Evolutionary conservation across 2,888 invertebrate genomes (phyloP), one percentile per base, ranked within the genome.

Genomic region (Eumacrocentrus americanus): DNA sequence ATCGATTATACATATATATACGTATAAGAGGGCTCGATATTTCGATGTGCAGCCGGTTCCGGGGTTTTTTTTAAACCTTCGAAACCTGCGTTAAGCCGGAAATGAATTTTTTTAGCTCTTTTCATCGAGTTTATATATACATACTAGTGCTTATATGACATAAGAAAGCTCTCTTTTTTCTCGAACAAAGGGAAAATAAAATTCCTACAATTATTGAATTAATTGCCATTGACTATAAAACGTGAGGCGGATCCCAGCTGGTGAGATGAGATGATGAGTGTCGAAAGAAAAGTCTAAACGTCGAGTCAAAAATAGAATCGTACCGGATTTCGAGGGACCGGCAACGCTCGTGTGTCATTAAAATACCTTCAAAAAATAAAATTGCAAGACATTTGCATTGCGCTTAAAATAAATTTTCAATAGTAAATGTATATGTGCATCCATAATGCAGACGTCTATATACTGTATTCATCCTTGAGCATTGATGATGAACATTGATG

Each of bases 241-340:
- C 22, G 14, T 40, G 23, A 35, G 46, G 37, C 35, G 29, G 22
- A 34, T 53, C 22, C 9, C 53, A 59, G 48, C 53, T 54, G 59
- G 37, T 38, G 35, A 25, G 14, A 47, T 46, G 46, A 46, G 37
- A 51, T n/a, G 25, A 18, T 18, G 20, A 53, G 44, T 54, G 44
- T 40, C 53, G 40, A 53, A 53, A 54, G 40, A 22, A 47, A 59
- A 54, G 25, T 40, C 47, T 34, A 46, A 51, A 29, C 51, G 51
- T 37, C 2, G 11, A n/a, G 3, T 34, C 22, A 22, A 12, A 37
- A 20, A 51, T 42, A 42, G 29, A 23, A 42, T n/a, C 22, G 9
- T 20, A 40, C 14, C 12, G 38, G 14, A 38, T 38, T 50, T 38
- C 23, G 14, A 16, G 22, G 20, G 38, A 38, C 22, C 23, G 16